Percentiles rank a stretch among this genome's conserved stretches.
Evolutionary conservation across 2,888 invertebrate species (phyloP).

Genomic region (Chalcosyrphus nemorum): DNA sequence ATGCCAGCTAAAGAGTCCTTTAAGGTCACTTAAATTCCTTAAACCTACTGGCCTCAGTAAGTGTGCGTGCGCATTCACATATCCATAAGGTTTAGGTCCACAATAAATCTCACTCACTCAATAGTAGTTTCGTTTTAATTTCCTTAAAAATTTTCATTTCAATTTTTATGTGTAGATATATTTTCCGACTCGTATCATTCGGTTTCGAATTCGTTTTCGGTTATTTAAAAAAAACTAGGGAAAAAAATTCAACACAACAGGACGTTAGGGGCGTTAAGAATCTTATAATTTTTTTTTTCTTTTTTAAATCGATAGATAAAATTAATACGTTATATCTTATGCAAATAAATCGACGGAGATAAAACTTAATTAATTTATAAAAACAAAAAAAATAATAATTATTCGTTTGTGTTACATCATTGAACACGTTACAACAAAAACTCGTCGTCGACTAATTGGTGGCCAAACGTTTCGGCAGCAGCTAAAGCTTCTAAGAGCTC

Average conservation of each 20-base stretch:
- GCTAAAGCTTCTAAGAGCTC: constrained; percentile 48
- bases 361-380: constrained; percentile 34
- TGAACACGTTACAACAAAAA: constrained; percentile 64
- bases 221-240: background rate
- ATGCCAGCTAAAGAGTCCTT: constrained; percentile 6
- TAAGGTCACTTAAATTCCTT: background rate
- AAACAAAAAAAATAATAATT: constrained; percentile 3
- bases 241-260: background rate
- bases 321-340: constrained; percentile 48
- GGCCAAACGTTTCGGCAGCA: constrained; percentile 36
- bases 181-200: constrained; percentile 31
- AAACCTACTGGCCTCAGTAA: background rate
- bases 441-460: constrained; percentile 68
- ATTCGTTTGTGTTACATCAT: constrained; percentile 63
- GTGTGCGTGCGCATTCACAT: constrained; percentile 8
- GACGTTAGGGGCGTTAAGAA: background rate
- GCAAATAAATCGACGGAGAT: constrained; percentile 43
- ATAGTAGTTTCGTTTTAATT: constrained; percentile 72
- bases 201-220: constrained; percentile 54
- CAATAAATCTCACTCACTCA: constrained; percentile 69
- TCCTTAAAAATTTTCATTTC: constrained; percentile 59
- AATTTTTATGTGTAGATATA: constrained; percentile 9
- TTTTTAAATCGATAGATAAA: constrained; percentile 33
- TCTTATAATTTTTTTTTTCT: constrained; percentile 34
- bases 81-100: constrained; percentile 19